phyloP scores from a whole-genome alignment of 2,113 vertebrate species.

The Anolis sagrei region DNA sequence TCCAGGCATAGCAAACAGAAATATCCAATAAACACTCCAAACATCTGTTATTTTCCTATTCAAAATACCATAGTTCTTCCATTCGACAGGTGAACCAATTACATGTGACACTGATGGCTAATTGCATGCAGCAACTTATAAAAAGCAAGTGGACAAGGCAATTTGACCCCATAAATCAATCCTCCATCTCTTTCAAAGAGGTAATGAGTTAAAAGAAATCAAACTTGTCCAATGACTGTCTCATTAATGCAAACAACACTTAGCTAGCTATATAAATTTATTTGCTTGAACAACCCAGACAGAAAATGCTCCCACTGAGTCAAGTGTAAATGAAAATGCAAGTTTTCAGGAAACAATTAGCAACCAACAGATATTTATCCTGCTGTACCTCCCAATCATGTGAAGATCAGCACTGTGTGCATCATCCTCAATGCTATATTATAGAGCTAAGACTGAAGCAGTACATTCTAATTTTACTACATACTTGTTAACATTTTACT shows the following conservation, averaged over 20 bases:
- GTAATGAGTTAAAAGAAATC: conserved; percentile 2
- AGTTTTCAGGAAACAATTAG: conserved; percentile 21
- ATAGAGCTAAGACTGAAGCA: background rate
- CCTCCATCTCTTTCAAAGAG: conserved; percentile 10
- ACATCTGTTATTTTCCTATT: background rate
- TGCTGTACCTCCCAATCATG: background rate
- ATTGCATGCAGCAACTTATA: background rate
- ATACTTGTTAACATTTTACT: conserved; percentile 1
- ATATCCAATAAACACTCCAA: background rate
- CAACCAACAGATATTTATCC: background rate
- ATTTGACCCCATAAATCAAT: conserved; percentile 16
- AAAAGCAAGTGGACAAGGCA: conserved; percentile 9
- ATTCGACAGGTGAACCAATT: background rate
- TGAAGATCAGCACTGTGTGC: background rate
- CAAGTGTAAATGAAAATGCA: conserved; percentile 17
- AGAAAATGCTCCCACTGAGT: conserved; percentile 2
- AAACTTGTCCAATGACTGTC: conserved; percentile 6
- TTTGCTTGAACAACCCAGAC: conserved; percentile 7
- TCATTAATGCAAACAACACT: conserved; percentile 30
- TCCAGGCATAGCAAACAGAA: background rate
- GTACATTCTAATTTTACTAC: background rate
- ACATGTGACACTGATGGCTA: background rate
- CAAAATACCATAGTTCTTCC: background rate
- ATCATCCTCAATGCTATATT: conserved; percentile 14
- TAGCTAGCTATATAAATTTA: background rate